Evolutionary conservation across 2,888 invertebrate species (phyloP).

Genomic region (Eupeodes latifasciatus): DNA sequence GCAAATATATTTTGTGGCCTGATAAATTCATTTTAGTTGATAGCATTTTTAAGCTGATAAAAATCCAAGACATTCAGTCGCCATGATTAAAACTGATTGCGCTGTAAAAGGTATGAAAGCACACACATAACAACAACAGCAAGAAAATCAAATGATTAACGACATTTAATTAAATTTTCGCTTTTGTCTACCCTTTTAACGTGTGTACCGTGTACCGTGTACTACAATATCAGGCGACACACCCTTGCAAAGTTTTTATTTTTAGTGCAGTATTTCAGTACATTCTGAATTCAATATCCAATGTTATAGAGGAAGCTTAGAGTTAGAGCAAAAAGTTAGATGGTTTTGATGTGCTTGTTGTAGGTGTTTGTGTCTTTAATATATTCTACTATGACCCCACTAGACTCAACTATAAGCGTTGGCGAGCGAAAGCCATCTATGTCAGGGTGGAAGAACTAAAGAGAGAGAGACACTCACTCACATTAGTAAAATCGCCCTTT

Average conservation of each 20-base stretch:
- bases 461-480: slow-evolving; percentile 32
- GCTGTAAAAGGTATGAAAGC: slow-evolving; percentile 16
- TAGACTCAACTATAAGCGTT: too few species aligned
- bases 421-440: neutral
- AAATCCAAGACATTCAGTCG: slow-evolving; percentile 58
- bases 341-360: slow-evolving; percentile 19
- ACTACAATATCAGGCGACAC: slow-evolving; percentile 16
- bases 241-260: slow-evolving; percentile 31
- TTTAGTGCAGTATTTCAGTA: slow-evolving; percentile 46
- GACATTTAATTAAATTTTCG: slow-evolving; percentile 63
- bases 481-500: slow-evolving; percentile 65
- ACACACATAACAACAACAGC: neutral
- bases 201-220: neutral
- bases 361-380: slow-evolving; percentile 31
- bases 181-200: neutral
- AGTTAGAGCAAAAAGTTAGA: slow-evolving; percentile 6
- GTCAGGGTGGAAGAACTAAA: neutral
- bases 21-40: slow-evolving; percentile 5
- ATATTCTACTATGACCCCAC: slow-evolving; percentile 14
- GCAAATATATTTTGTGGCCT: neutral
- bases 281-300: neutral
- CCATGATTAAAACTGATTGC: slow-evolving; percentile 57
- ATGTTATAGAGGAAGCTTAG: neutral
- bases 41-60: slow-evolving; percentile 35
- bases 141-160: slow-evolving; percentile 56